Evolutionary conservation across 2,888 invertebrate genomes (phyloP), one percentile per base, ranked within the genome.

Genomic region (Harpalus rubripes): DNA sequence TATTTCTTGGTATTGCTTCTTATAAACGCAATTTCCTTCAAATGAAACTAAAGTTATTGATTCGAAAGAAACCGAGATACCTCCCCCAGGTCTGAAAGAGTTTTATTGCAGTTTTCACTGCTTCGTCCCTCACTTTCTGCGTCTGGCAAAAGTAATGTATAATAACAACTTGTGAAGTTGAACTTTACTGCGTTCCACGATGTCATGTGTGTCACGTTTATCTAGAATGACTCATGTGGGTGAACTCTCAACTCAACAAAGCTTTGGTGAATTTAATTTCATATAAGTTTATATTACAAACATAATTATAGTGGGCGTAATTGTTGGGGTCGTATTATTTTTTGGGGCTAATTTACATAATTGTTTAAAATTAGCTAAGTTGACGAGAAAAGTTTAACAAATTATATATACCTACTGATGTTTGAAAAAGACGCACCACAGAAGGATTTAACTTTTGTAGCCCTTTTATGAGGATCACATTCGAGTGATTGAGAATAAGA

Each of bases 221-320:
- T 74, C 44, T 74, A 18, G 16, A 74, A 74, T 44, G 44, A 41
- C 72, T 52, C 72, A 74, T 74, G 72, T 44, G 72, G 72, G 41
- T 44, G 10, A 74, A 74, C 44, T 74, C 7, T 44, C 16, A 74
- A 74, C 72, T 74, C 1, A 18, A 18, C 44, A 44, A 74, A 44
- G 22, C 16, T 74, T 72, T 74, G 41, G 52, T 18, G 7, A 72
- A 72, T 72, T 72, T 74, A 74, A 74, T 44, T 44, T 44, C 18
- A 12, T 44, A 44, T 74, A 74, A 74, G 72, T 74, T 74, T 52
- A 52, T 44, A 16, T 18, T 74, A 44, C 72, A 41, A 44, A 41
- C 68, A 10, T 12, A 52, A 52, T 52, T 52, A 10, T 52, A 8
- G 44, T 52, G 10, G 44, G 68, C 39, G 32, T 68, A 32, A 44